These are phyloP conservation scores for Achatina immaculata DNA, from an alignment of 1,140 invertebrate genomes.

Conservation along the genomic window DNA sequence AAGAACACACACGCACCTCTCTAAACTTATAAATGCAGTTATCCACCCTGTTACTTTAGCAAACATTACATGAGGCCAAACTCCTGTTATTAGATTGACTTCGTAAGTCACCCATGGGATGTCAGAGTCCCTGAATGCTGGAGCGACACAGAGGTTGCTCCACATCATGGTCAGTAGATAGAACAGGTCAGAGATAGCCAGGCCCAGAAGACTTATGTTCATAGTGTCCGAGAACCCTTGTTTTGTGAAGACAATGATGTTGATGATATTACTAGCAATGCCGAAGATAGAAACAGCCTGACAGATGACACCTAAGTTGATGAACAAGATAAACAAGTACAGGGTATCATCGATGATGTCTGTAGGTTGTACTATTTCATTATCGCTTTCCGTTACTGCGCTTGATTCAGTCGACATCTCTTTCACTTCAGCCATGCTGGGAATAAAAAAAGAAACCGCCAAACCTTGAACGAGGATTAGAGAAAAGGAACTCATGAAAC, in stretches of 20 bases:
- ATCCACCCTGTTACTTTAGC: constrained; percentile 18
- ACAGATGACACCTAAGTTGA: not conserved
- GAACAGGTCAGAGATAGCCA: constrained; percentile 23
- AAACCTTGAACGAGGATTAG: too few species aligned
- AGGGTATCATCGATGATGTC: not conserved
- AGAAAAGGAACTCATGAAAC: too few species aligned
- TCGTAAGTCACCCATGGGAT: not conserved
- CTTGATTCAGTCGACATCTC: too few species aligned
- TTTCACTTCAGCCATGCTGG: too few species aligned
- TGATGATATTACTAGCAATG: constrained; percentile 11
- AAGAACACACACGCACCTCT: constrained; percentile 26
- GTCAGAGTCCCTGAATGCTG: not conserved
- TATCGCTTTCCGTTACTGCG: too few species aligned
- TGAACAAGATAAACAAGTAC: constrained; percentile 1
- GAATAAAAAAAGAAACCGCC: too few species aligned
- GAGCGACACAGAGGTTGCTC: not conserved
- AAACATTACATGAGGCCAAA: constrained; percentile 14
- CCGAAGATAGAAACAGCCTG: not conserved
- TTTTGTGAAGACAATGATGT: constrained; percentile 24
- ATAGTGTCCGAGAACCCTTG: constrained; percentile 10
- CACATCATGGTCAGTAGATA: not conserved
- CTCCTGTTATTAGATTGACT: not conserved
- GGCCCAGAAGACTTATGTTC: constrained; percentile 11
- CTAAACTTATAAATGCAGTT: constrained; percentile 19
- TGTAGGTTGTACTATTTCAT: too few species aligned